phyloP scores from a whole-genome alignment of 1,140 invertebrate species.

The Aphelenchoides fujianensis region DNA sequence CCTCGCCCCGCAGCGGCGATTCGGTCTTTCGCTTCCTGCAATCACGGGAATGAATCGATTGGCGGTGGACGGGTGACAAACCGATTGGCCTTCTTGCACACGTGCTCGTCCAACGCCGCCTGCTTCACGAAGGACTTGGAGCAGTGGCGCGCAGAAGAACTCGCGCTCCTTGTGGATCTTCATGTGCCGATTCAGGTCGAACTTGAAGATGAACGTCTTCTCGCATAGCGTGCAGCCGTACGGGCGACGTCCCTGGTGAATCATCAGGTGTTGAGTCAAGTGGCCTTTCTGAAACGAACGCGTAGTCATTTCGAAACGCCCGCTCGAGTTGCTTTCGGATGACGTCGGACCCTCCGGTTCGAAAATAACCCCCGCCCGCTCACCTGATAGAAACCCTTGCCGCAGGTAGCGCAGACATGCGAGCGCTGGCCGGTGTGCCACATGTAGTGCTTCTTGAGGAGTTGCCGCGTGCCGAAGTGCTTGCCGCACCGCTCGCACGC shows the following conservation, averaged over 20 bases:
- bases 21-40: too few species aligned
- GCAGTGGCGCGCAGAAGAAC: constrained; percentile 46
- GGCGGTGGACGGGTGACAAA: background rate
- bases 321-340: background rate
- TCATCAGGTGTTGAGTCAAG: constrained; percentile 62
- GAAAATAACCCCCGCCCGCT: constrained; percentile 1
- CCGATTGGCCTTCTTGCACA: constrained; percentile 44
- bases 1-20: background rate
- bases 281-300: constrained; percentile 58
- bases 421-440: constrained; percentile 75
- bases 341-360: background rate
- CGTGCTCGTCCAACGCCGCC: constrained; percentile 53
- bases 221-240: constrained; percentile 95
- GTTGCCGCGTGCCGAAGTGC: constrained; percentile 91
- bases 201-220: constrained; percentile 75
- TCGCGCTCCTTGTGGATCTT: constrained; percentile 59
- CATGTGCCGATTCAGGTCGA: constrained; percentile 59
- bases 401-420: constrained; percentile 54
- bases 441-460: constrained; percentile 92
- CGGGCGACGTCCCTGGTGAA: constrained; percentile 70
- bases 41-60: too few species aligned
- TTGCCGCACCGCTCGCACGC: constrained; percentile 93
- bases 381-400: constrained; percentile 59
- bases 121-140: constrained; percentile 54
- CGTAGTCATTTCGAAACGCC: too few species aligned